Conservation (phyloP, 2,888 invertebrate genomes). For the Hybos culiciformis region DNA sequence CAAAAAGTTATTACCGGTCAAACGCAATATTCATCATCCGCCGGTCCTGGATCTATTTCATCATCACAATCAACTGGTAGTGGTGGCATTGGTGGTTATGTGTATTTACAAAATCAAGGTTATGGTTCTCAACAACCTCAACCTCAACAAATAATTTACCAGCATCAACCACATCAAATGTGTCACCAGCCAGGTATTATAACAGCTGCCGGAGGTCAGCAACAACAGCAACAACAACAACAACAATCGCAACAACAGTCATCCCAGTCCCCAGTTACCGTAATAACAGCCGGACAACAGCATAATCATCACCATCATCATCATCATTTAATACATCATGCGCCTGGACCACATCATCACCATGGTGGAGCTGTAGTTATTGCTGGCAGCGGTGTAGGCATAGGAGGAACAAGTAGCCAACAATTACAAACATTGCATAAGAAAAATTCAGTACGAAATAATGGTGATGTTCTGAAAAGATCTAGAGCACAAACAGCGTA, state of each 20-base stretch:
- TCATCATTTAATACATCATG: slow-evolving; percentile 27
- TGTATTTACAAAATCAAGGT: too few species aligned
- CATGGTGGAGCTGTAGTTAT: slow-evolving; percentile 34
- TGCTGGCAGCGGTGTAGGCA: slow-evolving; percentile 32
- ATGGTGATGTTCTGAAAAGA: slow-evolving; percentile 50
- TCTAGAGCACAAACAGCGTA: slow-evolving; percentile 53
- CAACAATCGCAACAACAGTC: slow-evolving; percentile 26
- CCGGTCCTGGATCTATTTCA: slow-evolving; percentile 22
- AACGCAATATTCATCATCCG: slow-evolving; percentile 26
- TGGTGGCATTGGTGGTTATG: slow-evolving; percentile 27
- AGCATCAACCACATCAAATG: slow-evolving; percentile 16
- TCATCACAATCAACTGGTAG: slow-evolving; percentile 18
- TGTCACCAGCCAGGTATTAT: slow-evolving; percentile 15
- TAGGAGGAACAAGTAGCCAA: slow-evolving; percentile 21
- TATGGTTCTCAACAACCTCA: slow-evolving; percentile 28
- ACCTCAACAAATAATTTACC: slow-evolving; percentile 25
- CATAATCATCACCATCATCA: slow-evolving; percentile 28
- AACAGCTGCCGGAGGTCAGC: slow-evolving; percentile 16
- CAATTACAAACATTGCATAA: slow-evolving; percentile 42
- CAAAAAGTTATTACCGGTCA: slow-evolving; percentile 34
- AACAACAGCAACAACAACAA: slow-evolving; percentile 23
- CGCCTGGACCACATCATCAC: slow-evolving; percentile 19
- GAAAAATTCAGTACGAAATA: slow-evolving; percentile 48
- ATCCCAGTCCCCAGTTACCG: slow-evolving; percentile 28
- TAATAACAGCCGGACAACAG: too few species aligned